Conservation (phyloP, 2,113 vertebrate genomes). For the Takifugu bimaculatus region DNA sequence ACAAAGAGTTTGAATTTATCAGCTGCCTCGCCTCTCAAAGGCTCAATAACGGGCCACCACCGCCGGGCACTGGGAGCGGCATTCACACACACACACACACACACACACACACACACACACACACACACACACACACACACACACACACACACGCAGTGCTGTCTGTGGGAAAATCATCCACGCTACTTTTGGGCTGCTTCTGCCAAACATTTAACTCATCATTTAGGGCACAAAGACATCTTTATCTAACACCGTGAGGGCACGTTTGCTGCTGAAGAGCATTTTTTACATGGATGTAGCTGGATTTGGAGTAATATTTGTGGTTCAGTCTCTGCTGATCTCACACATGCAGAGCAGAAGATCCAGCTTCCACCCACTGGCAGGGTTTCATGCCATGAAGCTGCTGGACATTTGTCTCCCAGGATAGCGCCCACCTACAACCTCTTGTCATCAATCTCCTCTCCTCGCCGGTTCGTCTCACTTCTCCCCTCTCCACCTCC, state of each 20-base stretch:
- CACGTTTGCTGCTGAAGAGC: neutral
- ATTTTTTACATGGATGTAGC: neutral
- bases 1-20: constrained; percentile 88
- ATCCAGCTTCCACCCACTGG: constrained; percentile 19
- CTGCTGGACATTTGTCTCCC: constrained; percentile 64
- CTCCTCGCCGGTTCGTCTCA: constrained; percentile 18
- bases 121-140: constrained; percentile 2
- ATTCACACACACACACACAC: constrained; percentile 13
- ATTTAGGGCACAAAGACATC: too few species aligned
- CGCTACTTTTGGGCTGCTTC: constrained; percentile 10
- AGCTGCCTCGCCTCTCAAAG: constrained; percentile 81
- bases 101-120: constrained; percentile 23
- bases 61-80: constrained; percentile 43
- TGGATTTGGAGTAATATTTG: too few species aligned
- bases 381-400: constrained; percentile 22
- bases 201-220: neutral
- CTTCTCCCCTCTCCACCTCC: constrained; percentile 25
- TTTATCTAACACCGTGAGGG: too few species aligned
- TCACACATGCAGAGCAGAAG: constrained; percentile 29
- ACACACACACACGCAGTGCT: constrained; percentile 14
- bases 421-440: constrained; percentile 57
- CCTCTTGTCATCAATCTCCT: constrained; percentile 58
- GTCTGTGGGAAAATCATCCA: constrained; percentile 36
- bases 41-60: constrained; percentile 80
- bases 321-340: neutral